These are phyloP conservation scores for Pithys albifrons DNA, from an alignment of 2,113 vertebrate genomes.

Conservation along the genomic window DNA sequence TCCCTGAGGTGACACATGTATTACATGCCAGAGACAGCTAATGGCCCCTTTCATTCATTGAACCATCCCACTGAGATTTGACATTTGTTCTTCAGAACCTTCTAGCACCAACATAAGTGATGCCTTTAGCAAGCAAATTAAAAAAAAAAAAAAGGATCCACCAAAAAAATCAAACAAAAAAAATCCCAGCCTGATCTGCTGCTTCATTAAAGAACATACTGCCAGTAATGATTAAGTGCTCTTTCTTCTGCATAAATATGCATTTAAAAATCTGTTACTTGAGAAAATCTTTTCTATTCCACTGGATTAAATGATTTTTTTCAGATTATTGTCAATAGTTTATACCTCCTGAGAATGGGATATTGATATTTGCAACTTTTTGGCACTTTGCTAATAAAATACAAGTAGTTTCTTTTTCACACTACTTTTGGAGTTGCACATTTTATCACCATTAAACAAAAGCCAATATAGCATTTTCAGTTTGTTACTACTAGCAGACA, in stretches of 20 bases:
- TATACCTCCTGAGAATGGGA: background rate
- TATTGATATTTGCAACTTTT: background rate
- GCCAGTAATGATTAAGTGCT: background rate
- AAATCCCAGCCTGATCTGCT: background rate
- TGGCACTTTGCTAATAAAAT: background rate
- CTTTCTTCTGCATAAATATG: background rate
- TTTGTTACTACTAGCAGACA: background rate
- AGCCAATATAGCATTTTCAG: background rate
- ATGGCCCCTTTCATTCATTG: background rate
- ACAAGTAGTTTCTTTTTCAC: background rate
- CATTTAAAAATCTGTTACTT: background rate
- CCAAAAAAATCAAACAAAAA: background rate
- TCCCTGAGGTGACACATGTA: rapidly evolving
- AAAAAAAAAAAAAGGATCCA: too few species aligned
- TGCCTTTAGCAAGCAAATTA: background rate
- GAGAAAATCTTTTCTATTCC: background rate
- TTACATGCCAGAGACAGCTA: background rate
- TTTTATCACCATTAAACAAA: background rate
- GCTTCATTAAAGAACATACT: background rate
- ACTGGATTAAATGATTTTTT: background rate
- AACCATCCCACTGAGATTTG: background rate
- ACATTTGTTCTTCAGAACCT: background rate
- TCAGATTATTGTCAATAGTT: background rate
- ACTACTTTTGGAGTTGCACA: background rate
- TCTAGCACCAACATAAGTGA: background rate